These are phyloP conservation scores for Lepisosteus osseus DNA, from an alignment of 2,113 vertebrate species.

Conservation along the genomic window DNA sequence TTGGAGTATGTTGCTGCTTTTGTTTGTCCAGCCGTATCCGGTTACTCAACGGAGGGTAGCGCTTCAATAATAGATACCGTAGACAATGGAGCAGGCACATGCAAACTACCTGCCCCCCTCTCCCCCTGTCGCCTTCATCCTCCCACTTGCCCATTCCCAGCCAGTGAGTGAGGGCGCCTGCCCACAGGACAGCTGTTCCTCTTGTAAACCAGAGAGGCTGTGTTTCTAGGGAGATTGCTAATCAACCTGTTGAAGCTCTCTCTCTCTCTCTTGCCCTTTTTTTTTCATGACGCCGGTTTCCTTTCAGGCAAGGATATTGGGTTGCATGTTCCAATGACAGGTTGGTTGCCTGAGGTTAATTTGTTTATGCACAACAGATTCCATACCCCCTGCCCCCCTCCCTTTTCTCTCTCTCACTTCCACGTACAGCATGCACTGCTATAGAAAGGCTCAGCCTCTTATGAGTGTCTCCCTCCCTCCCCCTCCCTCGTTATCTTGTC, in stretches of 20 bases:
- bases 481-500: constrained; percentile 6
- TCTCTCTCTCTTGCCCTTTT: constrained; percentile 15
- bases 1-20: constrained; percentile 44
- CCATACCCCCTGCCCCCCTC: background rate
- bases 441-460: background rate
- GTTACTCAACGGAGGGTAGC: constrained; percentile 47
- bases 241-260: constrained; percentile 35
- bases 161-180: constrained; percentile 17
- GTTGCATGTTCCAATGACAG: constrained; percentile 29
- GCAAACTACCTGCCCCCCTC: constrained; percentile 13
- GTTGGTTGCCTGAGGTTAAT: constrained; percentile 32
- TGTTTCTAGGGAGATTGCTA: constrained; percentile 48
- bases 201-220: constrained; percentile 28
- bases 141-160: constrained; percentile 10
- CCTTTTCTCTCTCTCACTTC: constrained; percentile 19
- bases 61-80: constrained; percentile 54
- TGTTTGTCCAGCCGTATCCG: constrained; percentile 40
- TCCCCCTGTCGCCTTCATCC: background rate
- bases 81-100: constrained; percentile 41
- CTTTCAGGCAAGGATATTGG: constrained; percentile 40
- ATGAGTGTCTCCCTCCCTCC: constrained; percentile 16
- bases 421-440: background rate
- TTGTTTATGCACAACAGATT: constrained; percentile 29
- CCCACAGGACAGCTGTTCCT: constrained; percentile 37
- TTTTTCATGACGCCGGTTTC: constrained; percentile 26